These are phyloP conservation scores for Macrotus californicus DNA, from an alignment of 2,113 vertebrate genomes.

Conservation along the genomic window DNA sequence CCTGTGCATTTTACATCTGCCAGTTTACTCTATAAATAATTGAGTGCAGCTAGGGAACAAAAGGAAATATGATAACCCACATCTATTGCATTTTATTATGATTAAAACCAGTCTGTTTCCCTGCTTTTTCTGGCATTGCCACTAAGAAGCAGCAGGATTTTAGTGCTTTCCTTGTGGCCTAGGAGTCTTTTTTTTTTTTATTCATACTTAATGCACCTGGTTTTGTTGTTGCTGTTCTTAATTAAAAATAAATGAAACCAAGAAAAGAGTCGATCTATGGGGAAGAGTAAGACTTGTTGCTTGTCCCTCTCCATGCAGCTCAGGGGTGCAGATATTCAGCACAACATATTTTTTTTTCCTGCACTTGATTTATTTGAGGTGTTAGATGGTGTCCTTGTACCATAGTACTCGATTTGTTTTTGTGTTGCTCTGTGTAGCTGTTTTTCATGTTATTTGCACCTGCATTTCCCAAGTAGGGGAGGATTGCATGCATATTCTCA, in stretches of 20 bases:
- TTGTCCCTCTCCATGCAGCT: background rate
- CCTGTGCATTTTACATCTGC: background rate
- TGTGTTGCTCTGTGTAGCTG: background rate
- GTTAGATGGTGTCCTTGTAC: background rate
- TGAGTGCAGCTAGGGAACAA: background rate
- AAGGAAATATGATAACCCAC: background rate
- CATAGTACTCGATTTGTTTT: background rate
- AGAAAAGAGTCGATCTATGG: background rate
- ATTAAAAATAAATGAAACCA: constrained; percentile 54
- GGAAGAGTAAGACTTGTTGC: background rate
- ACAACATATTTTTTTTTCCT: background rate
- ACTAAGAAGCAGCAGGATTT: constrained; percentile 6
- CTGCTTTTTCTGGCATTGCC: constrained; percentile 17
- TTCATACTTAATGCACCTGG: constrained; percentile 17
- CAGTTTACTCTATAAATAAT: constrained; percentile 46
- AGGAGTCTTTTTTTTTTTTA: background rate
- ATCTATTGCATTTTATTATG: constrained; percentile 14
- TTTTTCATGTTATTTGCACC: background rate
- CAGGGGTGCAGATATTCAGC: background rate
- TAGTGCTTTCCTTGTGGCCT: background rate
- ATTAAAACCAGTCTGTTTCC: background rate
- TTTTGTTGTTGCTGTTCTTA: background rate
- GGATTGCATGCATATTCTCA: background rate
- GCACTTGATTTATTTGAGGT: background rate
- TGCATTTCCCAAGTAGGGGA: background rate